Evolutionary conservation across 1,140 invertebrate species (phyloP), one percentile per base, ranked within the genome.

Genomic region (Triops longicaudatus): DNA sequence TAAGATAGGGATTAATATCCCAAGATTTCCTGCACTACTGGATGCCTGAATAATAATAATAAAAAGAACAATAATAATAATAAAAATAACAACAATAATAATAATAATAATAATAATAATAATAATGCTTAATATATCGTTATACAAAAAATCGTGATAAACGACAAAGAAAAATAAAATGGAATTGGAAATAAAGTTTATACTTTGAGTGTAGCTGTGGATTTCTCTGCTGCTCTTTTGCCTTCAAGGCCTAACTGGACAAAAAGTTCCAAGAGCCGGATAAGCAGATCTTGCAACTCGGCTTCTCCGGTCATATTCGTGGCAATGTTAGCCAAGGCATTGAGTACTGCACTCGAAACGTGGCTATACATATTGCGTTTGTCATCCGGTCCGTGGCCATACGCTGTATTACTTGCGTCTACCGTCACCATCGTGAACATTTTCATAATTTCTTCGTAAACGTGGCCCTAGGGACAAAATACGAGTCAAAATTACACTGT

Each of bases 171-270:
- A n/a, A n/a, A n/a, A n/a, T n/a, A n/a, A n/a, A n/a, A n/a, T n/a
- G n/a, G n/a, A n/a, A n/a, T n/a, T n/a, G n/a, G n/a, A n/a, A n/a
- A n/a, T n/a, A n/a, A n/a, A n/a, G n/a, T n/a, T n/a, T 11, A 63
- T 37, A 90, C 90, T 84, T 91, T 90, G 75, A 88, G 85, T 11
- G 88, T 83, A 14, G 86, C 87, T 72, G 93, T 91, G 31, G 90
- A 90, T 83, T 94, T 92, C 81, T 98, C 96, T 78, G 92, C 94
- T 43, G 93, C 93, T 74, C 96, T 86, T 86, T 98, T 98, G 0
- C 96, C 95, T 83, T 98, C 97, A 26, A 99, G 85, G 0, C 97
- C 98, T 74, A 99, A 89, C 82, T 98, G 96, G 3, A 99, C 97
- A 86, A 99, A 99, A 17, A 99, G 85, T 86, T 99, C 97, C 14